phyloP scores from a whole-genome alignment of 2,113 vertebrate genomes.

The human (Homo sapiens) region DNA sequence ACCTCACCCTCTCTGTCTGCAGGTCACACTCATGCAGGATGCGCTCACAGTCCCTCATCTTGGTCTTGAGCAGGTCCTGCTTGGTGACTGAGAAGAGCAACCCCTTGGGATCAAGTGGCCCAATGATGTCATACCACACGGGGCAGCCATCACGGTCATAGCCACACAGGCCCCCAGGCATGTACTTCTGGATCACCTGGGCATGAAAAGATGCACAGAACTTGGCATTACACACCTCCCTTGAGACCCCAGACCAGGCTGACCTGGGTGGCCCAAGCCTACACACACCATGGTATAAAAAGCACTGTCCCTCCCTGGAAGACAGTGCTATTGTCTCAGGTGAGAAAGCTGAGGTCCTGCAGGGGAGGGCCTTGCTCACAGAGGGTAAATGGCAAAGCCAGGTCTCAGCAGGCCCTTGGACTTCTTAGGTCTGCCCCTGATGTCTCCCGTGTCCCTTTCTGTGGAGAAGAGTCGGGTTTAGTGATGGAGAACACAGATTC shows the following conservation, averaged over 20 bases:
- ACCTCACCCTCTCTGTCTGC: conserved; percentile 89
- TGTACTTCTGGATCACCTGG: conserved; percentile 93
- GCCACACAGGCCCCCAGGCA: conserved; percentile 94
- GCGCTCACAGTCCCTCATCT: conserved; percentile 94
- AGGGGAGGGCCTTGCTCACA: background rate
- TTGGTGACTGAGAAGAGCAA: conserved; percentile 95
- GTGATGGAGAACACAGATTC: background rate
- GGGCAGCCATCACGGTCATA: conserved; percentile 93
- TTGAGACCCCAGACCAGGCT: background rate
- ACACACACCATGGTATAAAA: background rate
- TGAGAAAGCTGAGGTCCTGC: background rate
- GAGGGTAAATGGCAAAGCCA: background rate
- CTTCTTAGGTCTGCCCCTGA: background rate
- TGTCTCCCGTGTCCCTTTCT: background rate
- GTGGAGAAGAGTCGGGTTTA: background rate
- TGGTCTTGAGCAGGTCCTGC: conserved; percentile 96
- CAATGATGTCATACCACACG: conserved; percentile 94
- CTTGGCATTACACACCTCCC: background rate
- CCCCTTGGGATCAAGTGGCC: conserved; percentile 95
- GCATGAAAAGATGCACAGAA: background rate
- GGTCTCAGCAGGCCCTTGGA: background rate
- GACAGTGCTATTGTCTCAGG: background rate
- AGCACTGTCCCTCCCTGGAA: background rate
- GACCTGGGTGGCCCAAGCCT: background rate
- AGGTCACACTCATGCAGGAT: conserved; percentile 86